phyloP scores from a whole-genome alignment of 2,797 vertebrate genomes.

The Enteromius paludinosus region DNA sequence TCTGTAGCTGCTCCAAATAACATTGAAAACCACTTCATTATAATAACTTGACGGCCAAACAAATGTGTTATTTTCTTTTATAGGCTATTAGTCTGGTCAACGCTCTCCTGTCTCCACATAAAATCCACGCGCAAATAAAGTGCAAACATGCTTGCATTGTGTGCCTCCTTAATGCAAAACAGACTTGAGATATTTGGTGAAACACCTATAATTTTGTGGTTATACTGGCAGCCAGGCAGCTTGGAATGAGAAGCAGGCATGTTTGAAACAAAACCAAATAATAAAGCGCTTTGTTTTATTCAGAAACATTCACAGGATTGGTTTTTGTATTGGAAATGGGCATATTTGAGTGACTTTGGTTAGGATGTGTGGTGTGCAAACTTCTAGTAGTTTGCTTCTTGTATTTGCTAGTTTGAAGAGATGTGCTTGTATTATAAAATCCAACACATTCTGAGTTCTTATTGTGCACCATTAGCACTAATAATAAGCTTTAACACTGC shows the following conservation, averaged over 20 bases:
- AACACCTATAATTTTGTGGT: constrained; percentile 22
- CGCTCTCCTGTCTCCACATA: constrained; percentile 42
- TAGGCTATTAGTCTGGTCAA: constrained; percentile 36
- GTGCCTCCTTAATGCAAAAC: constrained; percentile 42
- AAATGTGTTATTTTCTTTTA: constrained; percentile 51
- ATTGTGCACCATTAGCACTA: constrained; percentile 39
- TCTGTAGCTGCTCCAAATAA: constrained; percentile 13
- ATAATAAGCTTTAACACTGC: constrained; percentile 31
- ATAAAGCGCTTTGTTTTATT: constrained; percentile 10
- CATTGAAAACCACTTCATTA: constrained; percentile 8
- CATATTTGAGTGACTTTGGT: neutral
- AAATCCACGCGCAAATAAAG: constrained; percentile 35
- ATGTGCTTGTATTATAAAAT: constrained; percentile 5
- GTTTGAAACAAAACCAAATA: constrained; percentile 17
- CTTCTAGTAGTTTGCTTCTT: neutral
- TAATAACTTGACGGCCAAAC: constrained; percentile 14
- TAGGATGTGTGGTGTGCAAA: neutral
- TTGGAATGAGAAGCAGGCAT: neutral
- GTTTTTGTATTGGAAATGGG: neutral
- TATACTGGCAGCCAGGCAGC: neutral
- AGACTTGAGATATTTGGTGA: constrained; percentile 44
- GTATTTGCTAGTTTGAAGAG: neutral
- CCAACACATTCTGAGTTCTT: constrained; percentile 22
- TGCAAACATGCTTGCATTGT: constrained; percentile 31
- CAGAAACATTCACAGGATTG: neutral